A percentile compares a stretch with the other conserved stretches of the same genome.
These are phyloP conservation scores for Dendronephthya gigantea DNA, from an alignment of 64 coral and sea anemone genomes.

Conservation along the genomic window DNA sequence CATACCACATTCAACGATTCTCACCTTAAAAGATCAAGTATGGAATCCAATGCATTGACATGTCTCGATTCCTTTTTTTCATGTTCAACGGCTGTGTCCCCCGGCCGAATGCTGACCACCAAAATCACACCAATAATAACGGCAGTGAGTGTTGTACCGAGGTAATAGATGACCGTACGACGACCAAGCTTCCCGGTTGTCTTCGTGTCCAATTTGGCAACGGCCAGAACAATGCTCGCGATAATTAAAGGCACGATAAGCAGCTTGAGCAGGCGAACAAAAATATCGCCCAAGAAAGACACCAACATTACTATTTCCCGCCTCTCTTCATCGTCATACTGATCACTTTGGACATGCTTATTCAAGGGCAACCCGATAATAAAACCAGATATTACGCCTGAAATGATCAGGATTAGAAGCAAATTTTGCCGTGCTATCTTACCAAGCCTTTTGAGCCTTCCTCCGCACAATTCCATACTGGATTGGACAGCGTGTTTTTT, in stretches of 20 bases:
- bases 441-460: background rate
- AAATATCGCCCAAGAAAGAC: constrained; percentile 8
- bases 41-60: constrained; percentile 4
- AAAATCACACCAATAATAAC: constrained; percentile 5
- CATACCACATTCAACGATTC: background rate
- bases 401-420: background rate
- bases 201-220: background rate
- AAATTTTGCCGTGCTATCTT: background rate
- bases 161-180: background rate
- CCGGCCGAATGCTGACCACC: background rate
- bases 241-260: background rate
- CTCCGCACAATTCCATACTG: background rate
- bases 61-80: background rate
- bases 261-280: background rate
- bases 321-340: background rate
- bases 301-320: background rate
- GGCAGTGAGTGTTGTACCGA: background rate
- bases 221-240: background rate
- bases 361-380: background rate
- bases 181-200: background rate
- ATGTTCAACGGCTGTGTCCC: background rate
- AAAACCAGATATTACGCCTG: background rate
- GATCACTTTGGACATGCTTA: background rate
- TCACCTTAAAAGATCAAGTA: constrained; percentile 5
- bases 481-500: too few species aligned